These are phyloP conservation scores for Aspidoscelis tigris DNA, from an alignment of 2,113 vertebrate genomes.

Conservation along the genomic window DNA sequence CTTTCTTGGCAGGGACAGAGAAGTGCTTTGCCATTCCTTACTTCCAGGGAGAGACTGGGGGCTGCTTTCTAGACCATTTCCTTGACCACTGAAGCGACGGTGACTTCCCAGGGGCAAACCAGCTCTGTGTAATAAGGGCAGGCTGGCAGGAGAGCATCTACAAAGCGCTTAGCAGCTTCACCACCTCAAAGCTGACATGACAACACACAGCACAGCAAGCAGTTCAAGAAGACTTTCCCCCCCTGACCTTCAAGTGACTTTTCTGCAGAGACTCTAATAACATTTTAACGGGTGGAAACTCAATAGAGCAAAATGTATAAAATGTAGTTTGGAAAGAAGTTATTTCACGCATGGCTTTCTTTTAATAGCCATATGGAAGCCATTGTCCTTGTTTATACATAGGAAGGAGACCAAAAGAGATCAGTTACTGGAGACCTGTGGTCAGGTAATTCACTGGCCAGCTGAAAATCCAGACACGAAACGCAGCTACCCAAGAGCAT, in stretches of 20 bases:
- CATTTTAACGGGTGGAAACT: neutral
- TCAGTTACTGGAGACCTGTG: neutral
- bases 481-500: no score
- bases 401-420: neutral
- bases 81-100: no score
- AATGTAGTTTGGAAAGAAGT: neutral
- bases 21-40: no score
- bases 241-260: neutral
- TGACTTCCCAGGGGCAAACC: no score
- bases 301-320: conserved; percentile 12
- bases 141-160: neutral
- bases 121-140: no score
- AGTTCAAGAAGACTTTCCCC: neutral
- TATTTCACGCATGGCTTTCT: conserved; percentile 34
- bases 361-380: conserved; percentile 7
- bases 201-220: no score
- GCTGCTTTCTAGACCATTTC: no score
- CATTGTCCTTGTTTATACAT: conserved; percentile 6
- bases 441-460: neutral
- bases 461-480: neutral
- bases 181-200: no score
- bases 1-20: no score
- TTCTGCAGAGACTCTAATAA: neutral
- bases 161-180: no score
- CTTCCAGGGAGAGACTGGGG: no score